phyloP scores from a whole-genome alignment of 2,888 invertebrate genomes.

The Catocala sponsa region DNA sequence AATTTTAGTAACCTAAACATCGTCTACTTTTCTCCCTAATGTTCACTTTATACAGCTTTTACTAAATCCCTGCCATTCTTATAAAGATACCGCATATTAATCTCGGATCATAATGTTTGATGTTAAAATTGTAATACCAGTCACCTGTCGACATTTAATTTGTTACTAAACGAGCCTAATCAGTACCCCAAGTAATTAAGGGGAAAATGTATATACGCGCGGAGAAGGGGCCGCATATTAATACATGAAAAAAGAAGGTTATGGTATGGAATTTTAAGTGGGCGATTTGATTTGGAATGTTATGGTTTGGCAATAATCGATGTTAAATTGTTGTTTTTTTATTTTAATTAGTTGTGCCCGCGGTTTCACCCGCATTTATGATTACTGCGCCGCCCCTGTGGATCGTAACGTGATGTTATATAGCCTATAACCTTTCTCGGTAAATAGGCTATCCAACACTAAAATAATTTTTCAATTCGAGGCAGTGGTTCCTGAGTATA shows the following conservation, averaged over 20 bases:
- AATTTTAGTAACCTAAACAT: no score
- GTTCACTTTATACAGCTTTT: neutral
- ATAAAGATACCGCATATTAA: slow-evolving; percentile 1
- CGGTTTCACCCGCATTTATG: no score
- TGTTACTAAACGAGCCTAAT: slow-evolving; percentile 37
- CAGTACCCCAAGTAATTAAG: slow-evolving; percentile 13
- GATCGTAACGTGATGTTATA: no score
- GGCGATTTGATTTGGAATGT: neutral
- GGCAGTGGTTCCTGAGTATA: no score
- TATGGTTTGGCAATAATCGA: neutral
- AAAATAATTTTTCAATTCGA: no score
- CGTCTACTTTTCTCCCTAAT: no score
- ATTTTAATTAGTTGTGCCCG: no score
- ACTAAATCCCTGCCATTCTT: slow-evolving; percentile 3
- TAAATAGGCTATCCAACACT: no score
- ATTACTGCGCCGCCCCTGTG: no score
- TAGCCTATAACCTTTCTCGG: no score
- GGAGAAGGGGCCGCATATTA: slow-evolving; percentile 41
- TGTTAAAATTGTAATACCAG: slow-evolving; percentile 44
- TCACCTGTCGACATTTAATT: slow-evolving; percentile 50
- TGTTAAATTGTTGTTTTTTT: no score
- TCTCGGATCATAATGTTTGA: slow-evolving; percentile 19
- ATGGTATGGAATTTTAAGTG: neutral
- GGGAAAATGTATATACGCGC: slow-evolving; percentile 1
- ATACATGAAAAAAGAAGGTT: slow-evolving; percentile 13